Evolutionary conservation across 2,797 vertebrate species (phyloP).

Genomic region (Dermochelys coriacea): DNA sequence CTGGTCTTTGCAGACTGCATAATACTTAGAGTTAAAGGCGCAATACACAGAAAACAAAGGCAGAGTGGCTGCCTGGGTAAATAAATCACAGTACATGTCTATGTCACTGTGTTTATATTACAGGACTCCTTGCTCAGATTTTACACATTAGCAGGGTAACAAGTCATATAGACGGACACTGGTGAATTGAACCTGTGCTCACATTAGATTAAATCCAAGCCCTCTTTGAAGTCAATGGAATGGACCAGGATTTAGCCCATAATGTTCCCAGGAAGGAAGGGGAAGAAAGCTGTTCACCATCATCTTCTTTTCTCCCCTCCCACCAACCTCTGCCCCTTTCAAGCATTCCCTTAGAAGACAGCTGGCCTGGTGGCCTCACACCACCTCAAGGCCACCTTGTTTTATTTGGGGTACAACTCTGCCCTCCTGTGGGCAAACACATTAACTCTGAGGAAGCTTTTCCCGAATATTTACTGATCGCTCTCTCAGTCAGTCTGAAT

Average conservation of each 20-base stretch:
- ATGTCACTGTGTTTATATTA: not conserved
- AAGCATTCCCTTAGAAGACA: not conserved
- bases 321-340: not conserved
- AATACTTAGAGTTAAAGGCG: not conserved
- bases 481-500: not conserved
- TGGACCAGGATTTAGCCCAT: not conserved
- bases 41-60: not conserved
- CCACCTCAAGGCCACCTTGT: accelerated
- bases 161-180: not conserved
- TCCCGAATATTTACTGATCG: not conserved
- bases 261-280: not conserved
- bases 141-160: not conserved
- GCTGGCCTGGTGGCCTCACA: accelerated
- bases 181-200: not conserved
- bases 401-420: not conserved
- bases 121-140: not conserved
- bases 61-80: not conserved
- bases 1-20: not conserved
- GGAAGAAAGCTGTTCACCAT: not conserved
- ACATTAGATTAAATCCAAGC: accelerated
- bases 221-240: not conserved
- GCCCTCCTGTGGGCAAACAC: not conserved
- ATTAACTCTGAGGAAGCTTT: not conserved
- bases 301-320: not conserved
- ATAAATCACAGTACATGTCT: not conserved